Percentiles rank a stretch among this genome's conserved stretches.
These are phyloP conservation scores for Daphoenositta chrysoptera DNA, from an alignment of 2,113 vertebrate species.

Conservation along the genomic window DNA sequence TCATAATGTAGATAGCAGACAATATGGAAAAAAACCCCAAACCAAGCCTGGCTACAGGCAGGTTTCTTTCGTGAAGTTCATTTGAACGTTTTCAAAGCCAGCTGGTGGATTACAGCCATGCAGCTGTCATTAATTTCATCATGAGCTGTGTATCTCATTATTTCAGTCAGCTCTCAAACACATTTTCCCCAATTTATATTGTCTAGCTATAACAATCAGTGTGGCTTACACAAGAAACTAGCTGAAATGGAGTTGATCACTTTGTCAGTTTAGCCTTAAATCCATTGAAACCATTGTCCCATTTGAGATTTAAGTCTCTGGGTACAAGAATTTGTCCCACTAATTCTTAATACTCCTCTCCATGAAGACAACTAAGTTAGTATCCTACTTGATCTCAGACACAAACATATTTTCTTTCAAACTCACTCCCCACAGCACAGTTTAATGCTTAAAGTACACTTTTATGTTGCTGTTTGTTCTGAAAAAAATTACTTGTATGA, in stretches of 20 bases:
- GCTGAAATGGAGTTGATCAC: background rate
- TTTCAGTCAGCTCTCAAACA: background rate
- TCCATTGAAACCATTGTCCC: background rate
- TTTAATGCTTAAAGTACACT: background rate
- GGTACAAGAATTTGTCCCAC: background rate
- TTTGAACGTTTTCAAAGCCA: background rate
- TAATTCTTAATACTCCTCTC: background rate
- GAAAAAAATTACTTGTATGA: background rate
- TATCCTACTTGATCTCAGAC: background rate
- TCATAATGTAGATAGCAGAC: background rate
- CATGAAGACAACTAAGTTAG: background rate
- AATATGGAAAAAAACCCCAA: background rate
- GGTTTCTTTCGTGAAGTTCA: background rate
- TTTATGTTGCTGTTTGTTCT: background rate
- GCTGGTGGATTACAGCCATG: background rate
- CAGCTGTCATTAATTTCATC: background rate
- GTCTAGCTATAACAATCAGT: background rate
- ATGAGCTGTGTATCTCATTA: background rate
- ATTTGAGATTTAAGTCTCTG: background rate
- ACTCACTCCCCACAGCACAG: background rate
- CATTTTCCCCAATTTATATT: background rate
- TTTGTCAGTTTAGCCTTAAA: background rate
- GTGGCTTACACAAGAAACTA: background rate
- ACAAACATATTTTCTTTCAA: background rate
- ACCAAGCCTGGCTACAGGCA: background rate